Percentiles rank a stretch among this genome's conserved stretches.
Conservation (phyloP, 2,888 invertebrate genomes). For the Plagodis dolabraria region DNA sequence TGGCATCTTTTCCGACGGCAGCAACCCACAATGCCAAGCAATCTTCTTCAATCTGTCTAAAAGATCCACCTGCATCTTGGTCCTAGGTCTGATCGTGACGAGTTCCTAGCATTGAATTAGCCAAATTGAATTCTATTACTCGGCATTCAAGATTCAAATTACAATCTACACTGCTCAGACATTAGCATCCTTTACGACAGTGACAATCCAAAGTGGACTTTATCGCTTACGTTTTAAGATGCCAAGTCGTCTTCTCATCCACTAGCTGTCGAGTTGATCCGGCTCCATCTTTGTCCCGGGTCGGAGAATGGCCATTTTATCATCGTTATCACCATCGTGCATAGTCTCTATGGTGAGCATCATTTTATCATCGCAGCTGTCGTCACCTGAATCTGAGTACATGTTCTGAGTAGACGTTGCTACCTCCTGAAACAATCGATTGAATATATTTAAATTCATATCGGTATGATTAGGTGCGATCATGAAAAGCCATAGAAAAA, state of each 20-base stretch:
- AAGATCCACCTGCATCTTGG: too few relatives aligned
- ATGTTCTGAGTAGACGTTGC: slow-evolving; percentile 90
- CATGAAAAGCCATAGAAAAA: too few relatives aligned
- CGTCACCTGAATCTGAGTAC: slow-evolving; percentile 88
- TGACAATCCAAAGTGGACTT: background rate
- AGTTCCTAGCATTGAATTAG: too few relatives aligned
- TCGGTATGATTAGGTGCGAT: too few relatives aligned
- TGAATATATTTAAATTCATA: background rate
- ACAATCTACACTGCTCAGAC: too few relatives aligned
- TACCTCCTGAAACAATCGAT: slow-evolving; percentile 44
- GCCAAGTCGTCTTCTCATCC: slow-evolving; percentile 45
- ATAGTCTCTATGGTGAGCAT: slow-evolving; percentile 88
- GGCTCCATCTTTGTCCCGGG: slow-evolving; percentile 66
- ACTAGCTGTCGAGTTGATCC: slow-evolving; percentile 69
- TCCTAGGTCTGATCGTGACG: too few relatives aligned
- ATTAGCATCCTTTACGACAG: too few relatives aligned
- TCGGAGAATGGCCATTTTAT: slow-evolving; percentile 69
- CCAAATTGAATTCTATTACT: too few relatives aligned
- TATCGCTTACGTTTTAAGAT: background rate
- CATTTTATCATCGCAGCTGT: slow-evolving; percentile 91
- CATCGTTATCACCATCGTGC: slow-evolving; percentile 85
- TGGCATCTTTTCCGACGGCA: too few relatives aligned
- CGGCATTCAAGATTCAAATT: too few relatives aligned
- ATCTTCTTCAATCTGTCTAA: too few relatives aligned
- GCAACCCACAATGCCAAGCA: too few relatives aligned